Evolutionary conservation across 2,113 vertebrate genomes (phyloP).

Genomic region (Xiphophorus couchianus): DNA sequence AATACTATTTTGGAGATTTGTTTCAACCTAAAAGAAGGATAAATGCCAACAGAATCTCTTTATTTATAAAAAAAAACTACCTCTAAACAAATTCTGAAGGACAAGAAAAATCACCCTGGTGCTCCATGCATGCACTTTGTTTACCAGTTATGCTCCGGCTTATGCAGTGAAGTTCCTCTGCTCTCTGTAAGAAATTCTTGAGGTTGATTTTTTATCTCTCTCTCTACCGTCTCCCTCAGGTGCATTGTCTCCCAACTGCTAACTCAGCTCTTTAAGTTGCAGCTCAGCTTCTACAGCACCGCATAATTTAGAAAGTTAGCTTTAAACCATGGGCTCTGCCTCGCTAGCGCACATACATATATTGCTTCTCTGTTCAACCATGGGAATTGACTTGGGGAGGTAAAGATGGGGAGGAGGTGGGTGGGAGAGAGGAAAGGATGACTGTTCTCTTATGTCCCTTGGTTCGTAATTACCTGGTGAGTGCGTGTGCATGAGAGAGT

Average conservation of each 20-base stretch:
- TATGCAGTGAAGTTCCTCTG: slow-evolving; percentile 10
- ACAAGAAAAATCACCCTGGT: not conserved
- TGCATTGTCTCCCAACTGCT: slow-evolving; percentile 63
- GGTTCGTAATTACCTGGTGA: slow-evolving; percentile 70
- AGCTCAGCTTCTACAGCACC: slow-evolving; percentile 30
- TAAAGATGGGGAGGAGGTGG: slow-evolving; percentile 25
- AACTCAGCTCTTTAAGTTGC: slow-evolving; percentile 67
- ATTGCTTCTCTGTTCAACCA: slow-evolving; percentile 54
- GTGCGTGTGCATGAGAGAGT: not conserved
- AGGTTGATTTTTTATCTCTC: slow-evolving; percentile 58
- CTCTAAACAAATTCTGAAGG: too few species aligned
- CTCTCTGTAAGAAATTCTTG: too few species aligned
- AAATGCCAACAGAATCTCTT: too few species aligned
- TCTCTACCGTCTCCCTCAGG: slow-evolving; percentile 45
- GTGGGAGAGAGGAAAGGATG: slow-evolving; percentile 44
- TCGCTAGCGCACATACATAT: slow-evolving; percentile 26
- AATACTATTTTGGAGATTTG: too few species aligned
- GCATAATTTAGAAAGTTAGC: slow-evolving; percentile 67
- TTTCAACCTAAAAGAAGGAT: too few species aligned
- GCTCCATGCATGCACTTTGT: not conserved
- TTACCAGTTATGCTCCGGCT: not conserved
- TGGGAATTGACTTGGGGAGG: slow-evolving; percentile 60
- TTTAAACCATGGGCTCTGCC: slow-evolving; percentile 12
- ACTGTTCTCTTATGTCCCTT: slow-evolving; percentile 55
- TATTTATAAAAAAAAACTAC: too few species aligned